Percentiles rank a stretch among this genome's conserved stretches.
Evolutionary conservation across 23 tunicate species (phyloP).

Genomic region (Trididemnum clinides): DNA sequence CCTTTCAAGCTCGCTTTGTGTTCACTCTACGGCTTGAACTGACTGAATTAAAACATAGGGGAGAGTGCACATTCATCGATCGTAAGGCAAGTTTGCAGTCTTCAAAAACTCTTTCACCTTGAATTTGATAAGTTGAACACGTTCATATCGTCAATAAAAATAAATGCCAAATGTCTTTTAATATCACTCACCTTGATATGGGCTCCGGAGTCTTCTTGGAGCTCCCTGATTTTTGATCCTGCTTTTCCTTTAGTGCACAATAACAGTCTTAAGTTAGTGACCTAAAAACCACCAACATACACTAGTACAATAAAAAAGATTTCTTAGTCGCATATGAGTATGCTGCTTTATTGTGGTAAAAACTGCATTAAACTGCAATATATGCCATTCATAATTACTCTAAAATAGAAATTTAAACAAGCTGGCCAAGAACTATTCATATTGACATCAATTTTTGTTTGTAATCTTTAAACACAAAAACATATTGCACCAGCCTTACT

Average conservation of each 20-base stretch:
- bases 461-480: neutral
- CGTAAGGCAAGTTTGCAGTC: too few species aligned
- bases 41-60: too few species aligned
- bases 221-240: constrained; percentile 69
- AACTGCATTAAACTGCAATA: neutral
- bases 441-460: neutral
- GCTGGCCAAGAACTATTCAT: neutral
- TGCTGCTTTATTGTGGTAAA: too few species aligned
- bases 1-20: too few species aligned
- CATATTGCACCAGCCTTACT: neutral
- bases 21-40: too few species aligned
- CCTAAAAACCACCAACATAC: neutral
- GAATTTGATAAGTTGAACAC: too few species aligned
- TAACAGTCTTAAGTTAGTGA: neutral
- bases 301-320: neutral
- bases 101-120: too few species aligned
- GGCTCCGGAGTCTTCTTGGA: constrained; percentile 68
- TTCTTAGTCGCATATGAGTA: too few species aligned
- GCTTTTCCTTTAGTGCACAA: constrained; percentile 53
- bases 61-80: too few species aligned
- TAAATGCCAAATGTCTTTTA: too few species aligned
- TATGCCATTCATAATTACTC: neutral
- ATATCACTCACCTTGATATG: constrained; percentile 39
- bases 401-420: too few species aligned
- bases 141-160: too few species aligned